Evolutionary conservation across 2,888 invertebrate genomes (phyloP), one percentile per base, ranked within the genome.

Genomic region (Scaptodrosophila latifasciaeformis): DNA sequence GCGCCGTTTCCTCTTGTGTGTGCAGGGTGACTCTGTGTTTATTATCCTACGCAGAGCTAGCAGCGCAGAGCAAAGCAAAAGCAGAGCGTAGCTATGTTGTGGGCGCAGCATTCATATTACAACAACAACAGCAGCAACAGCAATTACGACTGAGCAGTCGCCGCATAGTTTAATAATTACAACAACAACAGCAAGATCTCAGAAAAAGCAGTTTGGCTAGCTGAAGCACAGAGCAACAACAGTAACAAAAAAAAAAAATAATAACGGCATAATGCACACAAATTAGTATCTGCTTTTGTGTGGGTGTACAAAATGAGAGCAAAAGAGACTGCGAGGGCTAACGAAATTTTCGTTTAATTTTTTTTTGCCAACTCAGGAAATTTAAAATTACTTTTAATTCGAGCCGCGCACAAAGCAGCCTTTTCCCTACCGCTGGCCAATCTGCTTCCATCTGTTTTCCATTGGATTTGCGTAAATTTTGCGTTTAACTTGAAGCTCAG

Each of bases 341-440:
- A 42, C 43, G 55, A 47, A 62, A 61, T 62, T 62, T 62, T 52
- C 49, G 66, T 63, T n/a, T n/a, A n/a, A n/a, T n/a, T n/a, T n/a
- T n/a, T 68, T 60, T 77, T 71, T 75, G 75, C 75, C 64, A 70
- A 70, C 63, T 74, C 75, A 77, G 75, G 77, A 75, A 75, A 75
- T 74, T 74, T 66, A 69, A 77, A 75, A 75, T 75, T 75, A 62
- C 63, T 70, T 68, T 72, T 76, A 74, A 74, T 76, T 76, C 70
- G 58, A 55, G 65, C 70, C 67, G 74, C 59, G 61, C 48, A 54
- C 65, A 65, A 39, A 46, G 37, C 59, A 59, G 44, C 49, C 51
- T 55, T 44, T 44, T 31, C 29, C 24, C 45, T 13, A n/a, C 49
- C 31, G 30, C 21, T 24, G 21, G 35, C 39, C 44, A 24, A 42